Evolutionary conservation across 2,888 invertebrate species (phyloP).

Genomic region (Macrosiphum euphorbiae): DNA sequence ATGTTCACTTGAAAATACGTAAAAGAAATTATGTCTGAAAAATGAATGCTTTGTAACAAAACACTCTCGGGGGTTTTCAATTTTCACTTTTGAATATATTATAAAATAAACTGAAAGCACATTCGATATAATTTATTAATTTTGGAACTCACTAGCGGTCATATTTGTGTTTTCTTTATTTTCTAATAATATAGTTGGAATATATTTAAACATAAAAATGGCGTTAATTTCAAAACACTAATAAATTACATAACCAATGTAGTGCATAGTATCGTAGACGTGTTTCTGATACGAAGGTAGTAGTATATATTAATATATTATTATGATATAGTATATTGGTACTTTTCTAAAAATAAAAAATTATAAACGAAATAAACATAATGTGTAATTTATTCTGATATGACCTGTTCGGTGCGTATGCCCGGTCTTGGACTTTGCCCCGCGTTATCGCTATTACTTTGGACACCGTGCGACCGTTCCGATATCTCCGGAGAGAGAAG

Average conservation of each 20-base stretch:
- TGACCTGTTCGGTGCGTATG: too few relatives aligned
- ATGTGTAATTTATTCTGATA: too few relatives aligned
- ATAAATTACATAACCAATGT: not conserved
- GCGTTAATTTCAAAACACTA: not conserved
- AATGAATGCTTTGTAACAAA: constrained; percentile 25
- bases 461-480: too few relatives aligned
- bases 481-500: too few relatives aligned
- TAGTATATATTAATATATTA: not conserved
- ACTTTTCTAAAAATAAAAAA: too few relatives aligned
- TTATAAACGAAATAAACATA: too few relatives aligned
- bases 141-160: not conserved
- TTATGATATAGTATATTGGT: not conserved
- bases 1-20: constrained; percentile 2
- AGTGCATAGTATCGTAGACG: not conserved
- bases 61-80: not conserved
- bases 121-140: not conserved
- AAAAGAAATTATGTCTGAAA: constrained; percentile 30
- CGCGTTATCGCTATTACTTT: too few relatives aligned
- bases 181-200: not conserved
- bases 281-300: not conserved
- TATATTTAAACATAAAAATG: not conserved
- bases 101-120: not conserved
- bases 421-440: too few relatives aligned
- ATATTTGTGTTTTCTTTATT: not conserved
- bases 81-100: constrained; percentile 15